Percentiles rank a stretch among this genome's conserved stretches.
Conservation (phyloP, 2,888 invertebrate genomes). For the Phengaris arion region DNA sequence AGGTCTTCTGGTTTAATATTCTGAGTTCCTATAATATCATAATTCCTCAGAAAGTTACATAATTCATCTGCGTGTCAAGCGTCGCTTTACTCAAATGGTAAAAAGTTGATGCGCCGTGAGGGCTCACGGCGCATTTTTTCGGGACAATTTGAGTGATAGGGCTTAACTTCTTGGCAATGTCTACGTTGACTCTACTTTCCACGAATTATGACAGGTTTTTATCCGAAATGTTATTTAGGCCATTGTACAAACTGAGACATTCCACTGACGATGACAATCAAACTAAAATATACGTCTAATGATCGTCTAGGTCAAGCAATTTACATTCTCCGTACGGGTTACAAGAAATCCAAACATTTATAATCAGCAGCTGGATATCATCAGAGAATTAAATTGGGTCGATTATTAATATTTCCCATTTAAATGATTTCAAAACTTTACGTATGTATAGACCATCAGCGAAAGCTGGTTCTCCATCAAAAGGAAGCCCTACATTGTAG, state of each 20-base stretch:
- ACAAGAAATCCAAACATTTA: slow-evolving; percentile 26
- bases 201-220: slow-evolving; percentile 11
- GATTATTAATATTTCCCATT: slow-evolving; percentile 31
- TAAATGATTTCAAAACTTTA: slow-evolving; percentile 15
- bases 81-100: not conserved
- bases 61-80: not conserved
- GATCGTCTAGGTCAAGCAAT: slow-evolving; percentile 18
- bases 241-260: not conserved
- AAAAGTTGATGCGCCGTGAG: not conserved
- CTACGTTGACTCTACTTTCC: not conserved
- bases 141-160: not conserved
- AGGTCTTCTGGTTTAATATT: no score
- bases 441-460: not conserved
- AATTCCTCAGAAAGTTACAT: no score
- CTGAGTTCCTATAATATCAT: no score
- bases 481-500: no score
- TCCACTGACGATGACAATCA: not conserved
- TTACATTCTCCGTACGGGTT: slow-evolving; percentile 2
- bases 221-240: not conserved
- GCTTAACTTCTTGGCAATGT: not conserved
- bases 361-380: slow-evolving; percentile 33
- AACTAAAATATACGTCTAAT: slow-evolving; percentile 2
- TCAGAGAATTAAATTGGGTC: slow-evolving; percentile 30
- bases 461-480: no score
- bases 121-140: not conserved